A percentile compares a stretch with the other conserved stretches of the same genome.
phyloP scores from a whole-genome alignment of 2,113 vertebrate genomes.

The Mugil cephalus region DNA sequence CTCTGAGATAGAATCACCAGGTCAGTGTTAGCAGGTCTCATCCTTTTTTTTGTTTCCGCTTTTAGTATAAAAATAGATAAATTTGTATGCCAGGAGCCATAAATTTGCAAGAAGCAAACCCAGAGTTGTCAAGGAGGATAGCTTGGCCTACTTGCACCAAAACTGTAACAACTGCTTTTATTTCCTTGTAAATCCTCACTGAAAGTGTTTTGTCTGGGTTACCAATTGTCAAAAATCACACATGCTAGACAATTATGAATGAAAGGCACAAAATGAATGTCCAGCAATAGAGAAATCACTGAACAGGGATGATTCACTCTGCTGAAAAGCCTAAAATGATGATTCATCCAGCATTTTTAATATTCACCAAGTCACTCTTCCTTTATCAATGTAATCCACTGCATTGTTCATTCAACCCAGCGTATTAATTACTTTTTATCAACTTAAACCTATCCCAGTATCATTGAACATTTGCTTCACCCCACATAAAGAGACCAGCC shows the following conservation, averaged over 20 bases:
- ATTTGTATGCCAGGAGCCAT: neutral
- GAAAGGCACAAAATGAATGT: neutral
- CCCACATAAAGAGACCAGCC: constrained; percentile 42
- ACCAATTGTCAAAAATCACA: neutral
- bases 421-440: neutral
- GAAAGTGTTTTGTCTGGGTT: neutral
- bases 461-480: constrained; percentile 2
- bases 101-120: neutral
- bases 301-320: constrained; percentile 1
- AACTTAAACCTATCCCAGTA: constrained; percentile 4
- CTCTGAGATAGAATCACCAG: constrained; percentile 43
- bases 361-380: constrained; percentile 52
- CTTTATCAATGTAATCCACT: constrained; percentile 11
- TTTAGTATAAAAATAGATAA: neutral
- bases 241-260: neutral
- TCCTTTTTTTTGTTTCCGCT: constrained; percentile 22
- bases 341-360: constrained; percentile 59
- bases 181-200: neutral
- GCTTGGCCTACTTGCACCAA: constrained; percentile 6
- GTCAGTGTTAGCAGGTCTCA: constrained; percentile 24
- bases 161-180: constrained; percentile 5
- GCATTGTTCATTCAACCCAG: constrained; percentile 18
- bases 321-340: constrained; percentile 35
- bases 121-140: neutral
- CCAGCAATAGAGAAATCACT: neutral